Conservation (phyloP, 2,888 invertebrate genomes). For the Drosophila longiperda region DNA sequence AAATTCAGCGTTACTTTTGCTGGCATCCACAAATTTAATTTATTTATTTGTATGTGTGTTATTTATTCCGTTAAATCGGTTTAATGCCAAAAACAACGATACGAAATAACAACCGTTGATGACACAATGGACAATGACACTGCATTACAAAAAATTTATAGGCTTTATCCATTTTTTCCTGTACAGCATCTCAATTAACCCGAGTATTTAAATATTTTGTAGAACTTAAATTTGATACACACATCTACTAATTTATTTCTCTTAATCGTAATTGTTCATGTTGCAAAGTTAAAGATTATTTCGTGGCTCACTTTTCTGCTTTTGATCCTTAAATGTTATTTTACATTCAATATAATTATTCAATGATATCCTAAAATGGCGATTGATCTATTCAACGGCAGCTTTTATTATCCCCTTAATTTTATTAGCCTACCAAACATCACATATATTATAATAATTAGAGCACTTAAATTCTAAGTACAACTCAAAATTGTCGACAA, state of each 20-base stretch:
- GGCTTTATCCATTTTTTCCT: not conserved
- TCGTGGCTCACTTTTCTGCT: not conserved
- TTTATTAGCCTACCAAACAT: not conserved
- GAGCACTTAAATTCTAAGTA: not conserved
- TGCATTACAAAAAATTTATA: constrained; percentile 61
- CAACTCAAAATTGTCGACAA: not conserved
- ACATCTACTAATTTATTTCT: not conserved
- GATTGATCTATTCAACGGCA: not conserved
- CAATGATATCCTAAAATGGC: not conserved
- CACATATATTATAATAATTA: not conserved
- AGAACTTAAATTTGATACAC: not conserved
- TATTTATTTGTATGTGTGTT: constrained; percentile 59
- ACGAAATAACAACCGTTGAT: constrained; percentile 16
- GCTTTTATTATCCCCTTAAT: constrained; percentile 2
- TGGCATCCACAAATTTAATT: constrained; percentile 56
- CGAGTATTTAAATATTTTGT: constrained; percentile 13
- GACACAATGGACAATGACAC: constrained; percentile 60
- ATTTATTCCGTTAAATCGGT: constrained; percentile 66
- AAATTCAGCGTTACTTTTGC: constrained; percentile 34
- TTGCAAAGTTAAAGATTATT: not conserved
- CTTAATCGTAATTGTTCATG: not conserved
- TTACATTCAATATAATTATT: not conserved
- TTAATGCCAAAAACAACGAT: constrained; percentile 66
- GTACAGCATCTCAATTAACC: constrained; percentile 10
- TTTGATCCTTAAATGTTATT: not conserved